Percentiles rank a stretch among this genome's conserved stretches.
Conservation (phyloP, 2,888 invertebrate species). For the Eremobia ochroleuca region DNA sequence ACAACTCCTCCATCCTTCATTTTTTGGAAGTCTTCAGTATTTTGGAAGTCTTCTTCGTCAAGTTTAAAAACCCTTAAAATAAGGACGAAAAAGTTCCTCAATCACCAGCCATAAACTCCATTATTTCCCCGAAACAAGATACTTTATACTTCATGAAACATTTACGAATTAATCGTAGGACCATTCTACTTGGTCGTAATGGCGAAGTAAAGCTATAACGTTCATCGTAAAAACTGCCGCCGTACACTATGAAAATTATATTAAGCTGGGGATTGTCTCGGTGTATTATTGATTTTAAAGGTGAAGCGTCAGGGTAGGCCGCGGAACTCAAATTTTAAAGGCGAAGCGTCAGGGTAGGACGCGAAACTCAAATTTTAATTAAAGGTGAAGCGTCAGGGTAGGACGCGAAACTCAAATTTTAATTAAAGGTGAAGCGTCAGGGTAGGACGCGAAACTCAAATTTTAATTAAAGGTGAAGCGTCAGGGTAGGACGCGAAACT, state of each 20-base stretch:
- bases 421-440: not conserved
- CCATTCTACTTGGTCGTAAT: constrained; percentile 60
- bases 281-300: constrained; percentile 34
- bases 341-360: no score
- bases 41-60: not conserved
- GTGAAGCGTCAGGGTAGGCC: no score
- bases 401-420: no score
- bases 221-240: constrained; percentile 86
- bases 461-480: not conserved
- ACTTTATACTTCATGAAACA: constrained; percentile 80
- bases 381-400: not conserved
- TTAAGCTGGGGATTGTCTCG: constrained; percentile 61
- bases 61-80: not conserved
- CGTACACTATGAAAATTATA: constrained; percentile 86
- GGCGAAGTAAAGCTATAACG: constrained; percentile 74
- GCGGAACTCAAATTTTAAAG: not conserved
- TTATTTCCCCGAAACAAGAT: constrained; percentile 38
- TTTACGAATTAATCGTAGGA: constrained; percentile 87
- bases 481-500: no score
- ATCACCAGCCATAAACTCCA: constrained; percentile 25
- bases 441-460: no score
- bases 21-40: no score
- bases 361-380: not conserved
- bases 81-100: not conserved
- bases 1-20: no score